Percentiles rank a stretch among this genome's conserved stretches.
Evolutionary conservation across 2,888 invertebrate species (phyloP).

Genomic region (Phortica magna): DNA sequence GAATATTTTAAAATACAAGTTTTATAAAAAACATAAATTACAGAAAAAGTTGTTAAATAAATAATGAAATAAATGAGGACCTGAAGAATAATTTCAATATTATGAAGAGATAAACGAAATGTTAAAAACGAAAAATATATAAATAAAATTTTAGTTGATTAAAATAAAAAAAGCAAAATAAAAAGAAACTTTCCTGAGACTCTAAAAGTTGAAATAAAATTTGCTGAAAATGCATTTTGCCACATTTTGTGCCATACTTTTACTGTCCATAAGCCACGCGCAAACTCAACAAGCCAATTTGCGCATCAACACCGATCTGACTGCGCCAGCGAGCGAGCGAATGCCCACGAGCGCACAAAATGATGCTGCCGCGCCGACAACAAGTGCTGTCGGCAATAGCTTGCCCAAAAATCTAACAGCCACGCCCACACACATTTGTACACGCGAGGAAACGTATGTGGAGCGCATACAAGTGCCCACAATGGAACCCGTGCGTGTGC

Average conservation of each 20-base stretch:
- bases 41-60: not conserved
- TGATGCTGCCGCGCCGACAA: constrained; percentile 38
- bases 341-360: constrained; percentile 9
- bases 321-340: constrained; percentile 31
- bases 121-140: not conserved
- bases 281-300: constrained; percentile 22
- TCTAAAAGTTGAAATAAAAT: no score
- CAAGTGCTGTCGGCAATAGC: constrained; percentile 30
- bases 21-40: not conserved
- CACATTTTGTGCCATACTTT: not conserved
- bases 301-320: constrained; percentile 53
- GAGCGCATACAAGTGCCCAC: constrained; percentile 74
- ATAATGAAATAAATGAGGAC: not conserved
- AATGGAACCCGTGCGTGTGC: constrained; percentile 83
- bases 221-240: not conserved
- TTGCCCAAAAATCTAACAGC: constrained; percentile 54
- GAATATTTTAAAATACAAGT: no score
- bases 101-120: not conserved
- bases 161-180: no score
- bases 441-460: constrained; percentile 80
- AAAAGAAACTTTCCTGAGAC: no score
- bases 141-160: not conserved
- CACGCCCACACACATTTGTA: constrained; percentile 70
- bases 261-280: not conserved
- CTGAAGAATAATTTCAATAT: not conserved